phyloP scores from a whole-genome alignment of 1,140 invertebrate species.

The Zaprionus ornatus region DNA sequence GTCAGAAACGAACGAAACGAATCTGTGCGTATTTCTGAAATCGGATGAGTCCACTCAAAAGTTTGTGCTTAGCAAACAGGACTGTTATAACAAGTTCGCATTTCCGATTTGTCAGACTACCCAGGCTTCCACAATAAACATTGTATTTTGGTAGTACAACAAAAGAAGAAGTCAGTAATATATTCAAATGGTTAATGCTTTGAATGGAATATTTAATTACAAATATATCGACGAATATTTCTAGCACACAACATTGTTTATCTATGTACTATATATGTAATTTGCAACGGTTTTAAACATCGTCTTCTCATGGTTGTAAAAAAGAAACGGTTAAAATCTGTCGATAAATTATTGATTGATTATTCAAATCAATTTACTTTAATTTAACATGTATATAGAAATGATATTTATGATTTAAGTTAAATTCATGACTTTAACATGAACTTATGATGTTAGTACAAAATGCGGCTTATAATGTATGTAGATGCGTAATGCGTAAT shows the following conservation, averaged over 20 bases:
- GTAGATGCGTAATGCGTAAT: not conserved
- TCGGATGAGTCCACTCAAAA: not conserved
- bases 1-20: not conserved
- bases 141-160: slow-evolving; percentile 15
- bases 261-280: not conserved
- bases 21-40: slow-evolving; percentile 11
- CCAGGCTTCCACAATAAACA: not conserved
- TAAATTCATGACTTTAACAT: not conserved
- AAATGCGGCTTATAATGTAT: not conserved
- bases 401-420: no score
- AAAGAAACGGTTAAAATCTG: not conserved
- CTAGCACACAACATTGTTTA: not conserved
- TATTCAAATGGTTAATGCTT: slow-evolving; percentile 1
- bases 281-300: not conserved
- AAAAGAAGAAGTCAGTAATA: not conserved
- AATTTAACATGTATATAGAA: no score
- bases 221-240: not conserved
- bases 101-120: slow-evolving; percentile 30
- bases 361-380: no score
- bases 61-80: not conserved
- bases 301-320: not conserved
- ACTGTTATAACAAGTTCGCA: not conserved
- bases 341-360: not conserved
- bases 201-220: slow-evolving; percentile 1
- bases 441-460: not conserved